phyloP scores from a whole-genome alignment of 2,888 invertebrate genomes.

The Agrilus mali region DNA sequence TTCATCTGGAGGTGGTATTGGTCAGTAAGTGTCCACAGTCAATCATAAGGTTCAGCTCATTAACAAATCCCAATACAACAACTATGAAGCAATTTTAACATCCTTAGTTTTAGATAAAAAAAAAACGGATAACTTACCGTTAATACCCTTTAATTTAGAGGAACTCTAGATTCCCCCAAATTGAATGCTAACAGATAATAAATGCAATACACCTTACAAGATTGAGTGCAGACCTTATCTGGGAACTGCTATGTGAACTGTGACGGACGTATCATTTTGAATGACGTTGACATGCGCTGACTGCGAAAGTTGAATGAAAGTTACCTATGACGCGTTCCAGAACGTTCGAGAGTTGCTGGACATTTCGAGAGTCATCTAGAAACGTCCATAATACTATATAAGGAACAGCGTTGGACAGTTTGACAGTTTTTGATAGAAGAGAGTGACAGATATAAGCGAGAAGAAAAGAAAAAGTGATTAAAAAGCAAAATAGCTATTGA shows the following conservation, averaged over 20 bases:
- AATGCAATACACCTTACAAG: not conserved
- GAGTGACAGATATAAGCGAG: no score
- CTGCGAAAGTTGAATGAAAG: no score
- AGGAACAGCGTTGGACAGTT: no score
- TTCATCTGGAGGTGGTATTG: conserved; percentile 1
- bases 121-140: not conserved
- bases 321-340: no score
- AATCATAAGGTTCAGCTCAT: not conserved
- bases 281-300: no score
- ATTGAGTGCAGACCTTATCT: conserved; percentile 8
- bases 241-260: conserved; percentile 4
- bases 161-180: conserved; percentile 4
- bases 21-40: not conserved
- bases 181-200: conserved; percentile 5
- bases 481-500: no score
- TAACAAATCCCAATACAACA: not conserved
- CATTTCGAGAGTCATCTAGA: no score
- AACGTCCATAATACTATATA: no score
- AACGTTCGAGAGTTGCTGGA: no score
- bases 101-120: not conserved
- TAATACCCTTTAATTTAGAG: not conserved
- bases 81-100: not conserved
- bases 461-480: no score
- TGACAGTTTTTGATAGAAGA: no score
- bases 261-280: no score